Percentiles rank a stretch among this genome's conserved stretches.
Conservation (phyloP, 2,888 invertebrate genomes). For the Galerucella calmariensis region DNA sequence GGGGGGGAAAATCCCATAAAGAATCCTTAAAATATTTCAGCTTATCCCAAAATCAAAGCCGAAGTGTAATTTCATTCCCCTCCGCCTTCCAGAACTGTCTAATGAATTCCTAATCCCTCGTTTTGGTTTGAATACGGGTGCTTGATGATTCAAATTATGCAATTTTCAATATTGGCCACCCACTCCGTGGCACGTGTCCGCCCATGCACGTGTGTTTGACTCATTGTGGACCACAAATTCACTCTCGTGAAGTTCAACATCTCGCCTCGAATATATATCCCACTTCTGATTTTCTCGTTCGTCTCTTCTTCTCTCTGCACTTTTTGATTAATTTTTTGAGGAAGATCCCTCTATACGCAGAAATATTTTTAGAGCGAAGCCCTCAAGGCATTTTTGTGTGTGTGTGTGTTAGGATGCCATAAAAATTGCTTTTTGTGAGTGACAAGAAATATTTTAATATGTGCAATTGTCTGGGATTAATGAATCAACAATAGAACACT, state of each 20-base stretch:
- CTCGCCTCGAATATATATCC: conserved; percentile 29
- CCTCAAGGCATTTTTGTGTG: neutral
- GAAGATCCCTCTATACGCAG: conserved; percentile 28
- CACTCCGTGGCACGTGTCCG: conserved; percentile 66
- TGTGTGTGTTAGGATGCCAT: neutral
- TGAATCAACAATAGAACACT: neutral
- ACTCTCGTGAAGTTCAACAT: conserved; percentile 50
- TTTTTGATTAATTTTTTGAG: conserved; percentile 27
- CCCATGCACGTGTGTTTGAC: conserved; percentile 67
- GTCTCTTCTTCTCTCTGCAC: conserved; percentile 1
- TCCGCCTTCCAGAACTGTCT: conserved; percentile 35
- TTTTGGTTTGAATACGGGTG: conserved; percentile 55
- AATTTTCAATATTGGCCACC: conserved; percentile 68
- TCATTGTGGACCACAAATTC: conserved; percentile 66
- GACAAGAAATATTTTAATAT: neutral
- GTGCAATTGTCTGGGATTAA: neutral
- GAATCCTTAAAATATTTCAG: conserved; percentile 30
- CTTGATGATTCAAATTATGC: conserved; percentile 67
- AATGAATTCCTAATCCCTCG: conserved; percentile 63
- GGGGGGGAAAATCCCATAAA: neutral
- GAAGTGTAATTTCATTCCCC: conserved; percentile 15
- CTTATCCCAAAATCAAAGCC: conserved; percentile 2
- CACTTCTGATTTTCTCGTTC: conserved; percentile 44
- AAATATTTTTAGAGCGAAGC: conserved; percentile 7
- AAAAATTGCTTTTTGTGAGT: neutral